Base-by-base conservation (phyloP, 2,797 vertebrate species). In the Leontocebus nigricollis region DNA sequence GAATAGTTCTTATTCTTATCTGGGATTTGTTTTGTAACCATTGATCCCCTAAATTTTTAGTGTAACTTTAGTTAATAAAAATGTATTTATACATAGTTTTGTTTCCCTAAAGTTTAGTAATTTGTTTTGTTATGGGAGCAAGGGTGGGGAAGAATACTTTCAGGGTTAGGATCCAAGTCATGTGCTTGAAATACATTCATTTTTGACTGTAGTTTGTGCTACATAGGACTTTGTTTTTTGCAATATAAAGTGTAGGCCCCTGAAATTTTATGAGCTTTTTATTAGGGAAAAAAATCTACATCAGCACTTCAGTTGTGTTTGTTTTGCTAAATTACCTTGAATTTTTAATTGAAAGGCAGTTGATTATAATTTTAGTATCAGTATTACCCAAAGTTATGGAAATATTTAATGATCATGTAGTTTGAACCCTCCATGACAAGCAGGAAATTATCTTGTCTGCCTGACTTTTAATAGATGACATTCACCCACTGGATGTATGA, bases 301-400 rank as follows among this genome's bases (percentile, higher is more conserved):
- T 95, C 95, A 95, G 90, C 84, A 85, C 81, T 96, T 96, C 41
- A 30, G 75, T 98, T 75, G 77, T 98, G 95, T 98, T 59, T 94
- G 95, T 98, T 97, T 93, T 96, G 95, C n/a, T 90, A 88, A 93
- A 94, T 98, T 97, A 95, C 97, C 95, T 97, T 94, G 97, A 97
- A 93, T 97, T 97, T 97, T 98, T 98, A 98, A 98, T 97, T 97
- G 96, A 98, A 98, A 98, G 98, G 95, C 97, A 93, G 97, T 96
- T 98, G 48, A 27, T 97, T 98, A 92, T 97, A 98, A 98, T 97
- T 98, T 98, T 95, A 98, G 96, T 98, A 97, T 98, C 97, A 98
- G 94, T 97, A 93, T 93, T 94, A 87, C 96, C 89, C 70, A 94
- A 96, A 98, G 96, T 97, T 50, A 50, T 91, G 87, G 93, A 98